Base-by-base conservation (phyloP, 1,140 invertebrate species). In the Agrilus planipennis region DNA sequence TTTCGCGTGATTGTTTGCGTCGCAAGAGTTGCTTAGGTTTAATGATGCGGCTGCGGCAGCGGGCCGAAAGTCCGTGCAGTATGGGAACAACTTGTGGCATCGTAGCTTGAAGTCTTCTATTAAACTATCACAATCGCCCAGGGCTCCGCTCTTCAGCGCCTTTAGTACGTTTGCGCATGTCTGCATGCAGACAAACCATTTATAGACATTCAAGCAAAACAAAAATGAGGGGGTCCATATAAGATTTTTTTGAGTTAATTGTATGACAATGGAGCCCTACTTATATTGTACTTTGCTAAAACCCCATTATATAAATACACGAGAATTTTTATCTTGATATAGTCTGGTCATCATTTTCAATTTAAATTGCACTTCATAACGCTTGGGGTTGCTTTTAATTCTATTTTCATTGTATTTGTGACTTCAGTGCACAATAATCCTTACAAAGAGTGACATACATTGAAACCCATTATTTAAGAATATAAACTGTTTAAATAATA, bases 141-240 rank as follows among this genome's bases (percentile, higher is more conserved):
- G 85, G 47, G 86, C 81, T 30, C 82, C 84, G 38, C 75, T 74
- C 44, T 73, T 71, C 52, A 92, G 69, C 44, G 79, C 75, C 42
- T 82, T 76, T 37, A 90, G 66, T 15, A 90, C 77, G 46, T 79
- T 76, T 38, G 75, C 76, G 63, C 85, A 89, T 56, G 75, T 80
- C 77, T 87, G 62, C 11, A 68, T 67, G 39, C 41, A 45, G 44
- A 49, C 47, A 35, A 53, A 40, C 1, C 4, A 16, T 34, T n/a
- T 3, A 34, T 38, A 37, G 34, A 42, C 19, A 39, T 36, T 20
- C 34, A 39, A 38, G 43, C 29, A 15, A 18, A 27, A 22, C 9
- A 9, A 37, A 43, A 43, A 29, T 14, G 22, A 42, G 36, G 7
- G 9, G 9, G 19, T 18, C 20, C 7, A 31, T 7, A 4, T 31